Base-by-base conservation (phyloP, 2,888 invertebrate species). In the Oxytorus armatus region DNA sequence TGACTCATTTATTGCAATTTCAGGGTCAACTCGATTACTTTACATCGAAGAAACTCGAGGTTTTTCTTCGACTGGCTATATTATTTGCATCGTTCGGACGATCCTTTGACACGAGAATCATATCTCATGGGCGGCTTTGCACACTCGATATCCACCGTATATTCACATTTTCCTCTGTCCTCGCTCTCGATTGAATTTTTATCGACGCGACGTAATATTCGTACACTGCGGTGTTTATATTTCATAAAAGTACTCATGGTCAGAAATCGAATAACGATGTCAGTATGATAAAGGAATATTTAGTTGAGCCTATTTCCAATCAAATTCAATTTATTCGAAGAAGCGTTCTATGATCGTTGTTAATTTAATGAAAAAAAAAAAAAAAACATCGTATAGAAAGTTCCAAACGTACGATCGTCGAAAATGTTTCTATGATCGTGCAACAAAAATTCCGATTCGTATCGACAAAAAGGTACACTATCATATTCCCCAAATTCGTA, bases 1-100 rank as follows among this genome's bases (percentile, higher is more conserved):
- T 14, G 72, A 63, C 18, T 73, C 33, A 55, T 53, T 73, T 73
- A 53, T 73, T 51, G n/a, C n/a, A 8, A 29, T 73, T 73, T 53
- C 63, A 73, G 65, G 73, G 73, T 65, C 47, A 18, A 18, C 33
- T 23, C 39, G 3, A 39, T 39, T 8, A 16, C n/a, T n/a, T n/a
- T 42, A 39, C 14, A 73, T 73, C 51, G 42, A n/a, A 51, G 29
- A 33, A 8, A 63, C 29, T 51, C 53, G 59, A 42, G 53, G 68
- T 33, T 53, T 42, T 18, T 25, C 25, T 51, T 14, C 7, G 53
- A 21, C 25, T 63, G 42, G 1, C n/a, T n/a, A n/a, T n/a, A 29
- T 21, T 73, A 53, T 29, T 63, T 65, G 18, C 39, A 44, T 44
- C 61, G 36, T 65, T 49, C 23, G n/a, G 16, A n/a, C 51, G 5